Percentiles rank a stretch among this genome's conserved stretches.
Evolutionary conservation across 2,888 invertebrate genomes (phyloP).

Genomic region (Scrobipalpa costella): DNA sequence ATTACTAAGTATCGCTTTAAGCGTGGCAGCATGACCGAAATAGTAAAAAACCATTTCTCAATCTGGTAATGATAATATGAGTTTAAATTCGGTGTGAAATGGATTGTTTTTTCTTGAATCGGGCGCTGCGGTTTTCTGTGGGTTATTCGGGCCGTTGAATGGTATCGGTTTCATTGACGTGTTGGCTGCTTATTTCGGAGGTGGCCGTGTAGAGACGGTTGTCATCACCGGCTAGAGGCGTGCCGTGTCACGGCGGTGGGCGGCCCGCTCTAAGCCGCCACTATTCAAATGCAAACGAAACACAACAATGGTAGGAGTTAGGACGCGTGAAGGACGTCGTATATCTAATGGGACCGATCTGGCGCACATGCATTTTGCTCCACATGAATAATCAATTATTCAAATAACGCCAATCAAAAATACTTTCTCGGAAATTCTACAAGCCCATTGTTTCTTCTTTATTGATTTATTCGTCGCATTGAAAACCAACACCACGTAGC

Average conservation of each 20-base stretch:
- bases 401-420: slow-evolving; percentile 71
- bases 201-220: slow-evolving; percentile 37
- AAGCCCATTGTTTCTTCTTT: slow-evolving; percentile 50
- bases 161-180: slow-evolving; percentile 25
- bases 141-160: slow-evolving; percentile 32
- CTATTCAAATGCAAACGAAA: slow-evolving; percentile 77
- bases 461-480: slow-evolving; percentile 43
- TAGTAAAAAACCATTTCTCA: slow-evolving; percentile 54
- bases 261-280: slow-evolving; percentile 62
- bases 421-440: slow-evolving; percentile 61
- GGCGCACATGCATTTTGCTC: slow-evolving; percentile 72
- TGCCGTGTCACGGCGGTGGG: slow-evolving; percentile 56
- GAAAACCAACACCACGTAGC: slow-evolving; percentile 63
- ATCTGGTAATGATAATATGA: slow-evolving; percentile 53
- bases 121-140: slow-evolving; percentile 17
- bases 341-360: slow-evolving; percentile 75
- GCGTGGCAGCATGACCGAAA: slow-evolving; percentile 49
- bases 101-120: slow-evolving; percentile 42
- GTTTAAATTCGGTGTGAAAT: slow-evolving; percentile 53
- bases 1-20: slow-evolving; percentile 55
- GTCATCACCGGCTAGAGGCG: slow-evolving; percentile 61
- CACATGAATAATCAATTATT: slow-evolving; percentile 81
- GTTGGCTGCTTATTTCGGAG: neutral
- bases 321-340: slow-evolving; percentile 79
- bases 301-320: slow-evolving; percentile 78